Base-by-base conservation (phyloP, 2,113 vertebrate species). In the Oreochromis tanganicae region DNA sequence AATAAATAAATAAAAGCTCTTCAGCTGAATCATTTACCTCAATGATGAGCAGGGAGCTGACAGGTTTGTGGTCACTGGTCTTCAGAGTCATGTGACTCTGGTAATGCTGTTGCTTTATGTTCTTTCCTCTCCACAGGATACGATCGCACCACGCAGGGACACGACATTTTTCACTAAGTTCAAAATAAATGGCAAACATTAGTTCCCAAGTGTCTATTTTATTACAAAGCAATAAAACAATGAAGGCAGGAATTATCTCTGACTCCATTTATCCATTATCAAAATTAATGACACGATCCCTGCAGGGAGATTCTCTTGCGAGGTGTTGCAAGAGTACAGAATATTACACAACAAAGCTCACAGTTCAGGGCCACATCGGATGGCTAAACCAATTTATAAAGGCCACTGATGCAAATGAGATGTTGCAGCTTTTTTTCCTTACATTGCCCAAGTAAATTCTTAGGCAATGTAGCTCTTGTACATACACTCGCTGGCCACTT, bases 41-140 rank as follows among this genome's bases (percentile, higher is more conserved):
- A 1, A 98, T 94, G 21, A 96, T 90, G 80, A 99, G 97, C 84
- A 97, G 36, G 0, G 98, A 98, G 91, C 98, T 99, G 89, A 99
- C 98, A 19, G 99, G 99, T 94, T 99, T 99, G 93, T 99, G 99
- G 91, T 99, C 98, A 43, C 99, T 99, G 93, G 96, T 98, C 95
- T 96, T 98, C 92, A 99, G 88, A 85, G 93, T 91, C 98, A 99
- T 98, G 89, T 99, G 98, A 97, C 98, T 99, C 88, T 96, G 95
- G 84, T 99, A 99, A 94, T 96, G 96, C 80, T 96, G 95, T 93
- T 98, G 98, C 16, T 88, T 90, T 61, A 99, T 52, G 81, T 97
- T 97, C 91, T 97, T 98, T 52, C 98, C 98, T 92, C 95, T 97
- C 97, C 98, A 99, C 81, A 99, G 97, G 56, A 99, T 96, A 9